Evolutionary conservation across 1,140 invertebrate genomes (phyloP), one percentile per base, ranked within the genome.

Genomic region (Leptinotarsa lineolata): DNA sequence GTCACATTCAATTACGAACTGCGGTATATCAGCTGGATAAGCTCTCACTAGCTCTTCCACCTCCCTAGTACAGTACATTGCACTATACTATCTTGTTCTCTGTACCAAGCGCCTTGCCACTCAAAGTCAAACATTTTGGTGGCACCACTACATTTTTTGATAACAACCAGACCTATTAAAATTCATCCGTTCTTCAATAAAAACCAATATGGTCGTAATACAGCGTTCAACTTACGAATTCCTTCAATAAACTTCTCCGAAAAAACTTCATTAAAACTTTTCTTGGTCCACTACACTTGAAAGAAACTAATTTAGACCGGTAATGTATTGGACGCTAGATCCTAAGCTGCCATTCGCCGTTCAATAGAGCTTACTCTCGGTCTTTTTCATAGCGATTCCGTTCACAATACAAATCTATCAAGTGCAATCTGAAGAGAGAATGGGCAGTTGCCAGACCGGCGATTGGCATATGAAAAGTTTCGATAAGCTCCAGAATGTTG

Each of bases 221-320:
- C 24, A 24, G 8, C 8, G 8, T 39, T 39, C 30, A 11, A 39
- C 30, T 39, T 39, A 39, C 30, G 2, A 39, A 54, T 54, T 54
- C 48, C 6, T 54, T 16, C 48, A 54, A 54, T 18, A 18, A 54
- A 54, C 48, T 18, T n/a, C 48, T 16, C n/a, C 30, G 16, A 8
- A 54, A 63, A 63, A 63, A 63, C 61, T 63, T 63, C 20, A 63
- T 63, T 63, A 63, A 63, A 63, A 63, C 61, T 63, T 63, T 63
- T 63, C 20, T 12, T 30, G 61, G 4, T 4, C 61, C 20, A 30
- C 61, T 63, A n/a, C 24, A 30, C 61, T 21, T 63, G 61, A 63
- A 63, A 22, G 61, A 63, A 63, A 63, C 61, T 63, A 63, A 63
- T 63, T 63, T 21, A n/a, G 61, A 4, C 24, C 61, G 5, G 61